A percentile compares a stretch with the other conserved stretches of the same genome.
Conservation (phyloP, 1,140 invertebrate genomes). For the Drosophila pachea region DNA sequence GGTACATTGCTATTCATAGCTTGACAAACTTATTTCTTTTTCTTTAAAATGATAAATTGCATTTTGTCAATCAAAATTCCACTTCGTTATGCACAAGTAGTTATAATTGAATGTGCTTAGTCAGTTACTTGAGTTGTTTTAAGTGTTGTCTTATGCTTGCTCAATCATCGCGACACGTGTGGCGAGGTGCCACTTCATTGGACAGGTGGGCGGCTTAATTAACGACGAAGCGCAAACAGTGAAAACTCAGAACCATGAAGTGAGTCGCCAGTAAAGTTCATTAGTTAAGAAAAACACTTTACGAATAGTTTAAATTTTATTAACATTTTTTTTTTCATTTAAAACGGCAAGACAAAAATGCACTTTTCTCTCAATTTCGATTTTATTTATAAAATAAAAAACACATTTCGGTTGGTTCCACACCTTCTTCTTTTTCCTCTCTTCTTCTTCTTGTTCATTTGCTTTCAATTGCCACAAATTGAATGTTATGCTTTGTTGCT, state of each 20-base stretch:
- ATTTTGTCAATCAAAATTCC: not conserved
- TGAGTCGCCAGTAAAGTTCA: not conserved
- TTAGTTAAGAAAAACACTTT: constrained; percentile 13
- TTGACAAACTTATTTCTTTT: not conserved
- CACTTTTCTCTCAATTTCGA: constrained; percentile 54
- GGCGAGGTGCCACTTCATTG: not conserved
- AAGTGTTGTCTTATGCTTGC: constrained; percentile 24
- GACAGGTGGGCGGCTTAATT: constrained; percentile 2
- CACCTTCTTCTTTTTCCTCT: constrained; percentile 39
- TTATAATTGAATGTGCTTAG: constrained; percentile 16
- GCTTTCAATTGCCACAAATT: constrained; percentile 49
- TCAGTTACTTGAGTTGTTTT: constrained; percentile 13
- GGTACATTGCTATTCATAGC: not conserved
- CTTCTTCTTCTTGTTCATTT: constrained; percentile 10
- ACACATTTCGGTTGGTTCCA: constrained; percentile 66
- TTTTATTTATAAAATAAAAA: constrained; percentile 77
- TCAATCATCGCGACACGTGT: constrained; percentile 24
- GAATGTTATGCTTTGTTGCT: constrained; percentile 48
- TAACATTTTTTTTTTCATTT: too few relatives aligned
- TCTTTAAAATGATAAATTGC: not conserved
- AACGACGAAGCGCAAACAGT: too few relatives aligned
- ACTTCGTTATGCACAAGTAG: constrained; percentile 16
- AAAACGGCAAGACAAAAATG: not conserved
- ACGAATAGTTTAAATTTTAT: not conserved
- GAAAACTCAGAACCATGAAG: not conserved